Evolutionary conservation across 2,888 invertebrate genomes (phyloP), one percentile per base, ranked within the genome.

Genomic region (Diplolepis rosae): DNA sequence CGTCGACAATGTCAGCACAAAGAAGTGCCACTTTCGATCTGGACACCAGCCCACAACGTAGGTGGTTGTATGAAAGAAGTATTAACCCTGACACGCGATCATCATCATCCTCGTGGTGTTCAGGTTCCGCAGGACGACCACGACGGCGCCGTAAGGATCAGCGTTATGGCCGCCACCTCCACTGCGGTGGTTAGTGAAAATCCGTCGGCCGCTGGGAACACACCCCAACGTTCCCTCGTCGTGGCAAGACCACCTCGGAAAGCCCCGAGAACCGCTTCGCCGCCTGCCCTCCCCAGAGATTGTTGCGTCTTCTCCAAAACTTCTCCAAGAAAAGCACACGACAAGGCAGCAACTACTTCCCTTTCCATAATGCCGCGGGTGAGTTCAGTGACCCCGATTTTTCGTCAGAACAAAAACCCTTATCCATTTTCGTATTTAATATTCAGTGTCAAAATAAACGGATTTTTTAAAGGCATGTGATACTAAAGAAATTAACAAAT

Each of bases 61-160:
- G 66, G 68, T 65, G 70, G 65, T 71, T 72, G 78, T 75, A 75
- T 74, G 70, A 77, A 77, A 74, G 77, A 74, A 75, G 77, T 74
- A 79, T 76, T 75, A 71, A 70, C 54, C 74, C 71, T 69, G 77
- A 79, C 86, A 86, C 85, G 86, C 86, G 82, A 86, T 83, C 77
- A 73, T 69, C 65, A 56, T 65, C 28, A 56, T 30, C 61, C 28
- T 28, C 9, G 9, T 5, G 15, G 15, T 52, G 13, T 28, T 13
- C 52, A 30, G 52, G 69, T 65, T 68, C 70, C 56, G 30, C 48
- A 65, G 65, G 68, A 69, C 66, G 54, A 66, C 67, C 69, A 75
- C 78, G 76, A 77, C 77, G 75, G 75, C 75, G 83, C 76, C 75
- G 71, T 72, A 69, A 72, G 66, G 73, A 78, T 74, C 72, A 70